Conservation (phyloP, 2,113 vertebrate genomes). For the Perca flavescens region DNA sequence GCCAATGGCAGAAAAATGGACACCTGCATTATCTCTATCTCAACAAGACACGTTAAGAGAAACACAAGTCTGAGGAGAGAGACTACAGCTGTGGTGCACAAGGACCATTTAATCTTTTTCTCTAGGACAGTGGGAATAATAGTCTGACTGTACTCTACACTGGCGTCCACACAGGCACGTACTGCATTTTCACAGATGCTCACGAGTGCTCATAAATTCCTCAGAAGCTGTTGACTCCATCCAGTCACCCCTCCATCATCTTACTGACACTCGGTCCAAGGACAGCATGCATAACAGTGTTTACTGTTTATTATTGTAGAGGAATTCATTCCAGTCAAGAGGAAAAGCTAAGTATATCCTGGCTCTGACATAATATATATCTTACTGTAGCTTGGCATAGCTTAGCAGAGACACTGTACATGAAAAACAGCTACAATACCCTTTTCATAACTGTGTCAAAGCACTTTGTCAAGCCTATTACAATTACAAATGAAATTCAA, state of each 20-base stretch:
- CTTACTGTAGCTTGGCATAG: slow-evolving; percentile 20
- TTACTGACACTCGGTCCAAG: slow-evolving; percentile 30
- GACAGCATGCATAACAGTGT: slow-evolving; percentile 16
- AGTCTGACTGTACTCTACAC: neutral
- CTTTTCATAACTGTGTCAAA: slow-evolving; percentile 12
- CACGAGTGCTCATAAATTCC: slow-evolving; percentile 6
- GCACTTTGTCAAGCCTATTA: slow-evolving; percentile 10
- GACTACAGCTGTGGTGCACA: neutral
- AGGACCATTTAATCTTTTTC: neutral
- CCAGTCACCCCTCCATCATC: slow-evolving; percentile 7
- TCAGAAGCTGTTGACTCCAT: slow-evolving; percentile 22
- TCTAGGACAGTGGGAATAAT: neutral
- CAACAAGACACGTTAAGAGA: neutral
- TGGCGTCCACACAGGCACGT: neutral
- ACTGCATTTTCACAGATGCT: slow-evolving; percentile 11
- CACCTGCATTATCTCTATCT: neutral
- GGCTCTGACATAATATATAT: slow-evolving; percentile 32
- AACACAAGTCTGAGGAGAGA: neutral
- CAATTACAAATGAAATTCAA: neutral
- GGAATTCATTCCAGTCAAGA: slow-evolving; percentile 49
- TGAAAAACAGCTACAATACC: neutral
- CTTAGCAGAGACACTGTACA: neutral
- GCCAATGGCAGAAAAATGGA: neutral
- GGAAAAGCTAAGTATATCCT: slow-evolving; percentile 57
- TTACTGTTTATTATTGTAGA: slow-evolving; percentile 45